phyloP scores from a whole-genome alignment of 2,888 invertebrate genomes.

The Hyppa rectilinea region DNA sequence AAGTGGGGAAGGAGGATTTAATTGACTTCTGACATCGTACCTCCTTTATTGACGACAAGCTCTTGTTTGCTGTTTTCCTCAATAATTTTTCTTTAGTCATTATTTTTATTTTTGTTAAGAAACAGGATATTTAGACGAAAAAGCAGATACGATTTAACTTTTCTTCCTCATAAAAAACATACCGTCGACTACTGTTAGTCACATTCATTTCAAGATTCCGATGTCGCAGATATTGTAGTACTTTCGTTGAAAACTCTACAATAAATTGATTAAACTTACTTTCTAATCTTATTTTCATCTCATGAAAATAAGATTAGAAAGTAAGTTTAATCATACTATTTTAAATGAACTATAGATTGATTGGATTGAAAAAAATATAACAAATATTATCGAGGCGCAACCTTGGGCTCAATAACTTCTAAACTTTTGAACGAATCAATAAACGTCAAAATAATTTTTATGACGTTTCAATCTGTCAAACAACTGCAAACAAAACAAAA shows the following conservation, averaged over 20 bases:
- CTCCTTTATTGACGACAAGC: constrained; percentile 24
- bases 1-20: constrained; percentile 40
- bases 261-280: background rate
- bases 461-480: constrained; percentile 13
- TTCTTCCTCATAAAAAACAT: background rate
- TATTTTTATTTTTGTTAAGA: background rate
- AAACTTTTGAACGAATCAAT: constrained; percentile 31
- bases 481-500: constrained; percentile 28
- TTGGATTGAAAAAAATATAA: background rate
- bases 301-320: no score
- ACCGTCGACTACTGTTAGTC: no score
- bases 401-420: background rate
- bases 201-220: background rate
- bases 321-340: no score
- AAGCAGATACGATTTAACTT: background rate
- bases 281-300: background rate
- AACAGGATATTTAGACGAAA: background rate
- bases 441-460: constrained; percentile 9
- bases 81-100: constrained; percentile 18
- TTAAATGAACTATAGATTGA: background rate
- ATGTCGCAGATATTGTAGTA: background rate
- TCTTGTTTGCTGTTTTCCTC: constrained; percentile 22
- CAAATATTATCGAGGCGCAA: background rate
- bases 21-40: constrained; percentile 55
- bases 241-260: background rate